Conservation (phyloP, 2,888 invertebrate genomes). For the Tineola bisselliella region DNA sequence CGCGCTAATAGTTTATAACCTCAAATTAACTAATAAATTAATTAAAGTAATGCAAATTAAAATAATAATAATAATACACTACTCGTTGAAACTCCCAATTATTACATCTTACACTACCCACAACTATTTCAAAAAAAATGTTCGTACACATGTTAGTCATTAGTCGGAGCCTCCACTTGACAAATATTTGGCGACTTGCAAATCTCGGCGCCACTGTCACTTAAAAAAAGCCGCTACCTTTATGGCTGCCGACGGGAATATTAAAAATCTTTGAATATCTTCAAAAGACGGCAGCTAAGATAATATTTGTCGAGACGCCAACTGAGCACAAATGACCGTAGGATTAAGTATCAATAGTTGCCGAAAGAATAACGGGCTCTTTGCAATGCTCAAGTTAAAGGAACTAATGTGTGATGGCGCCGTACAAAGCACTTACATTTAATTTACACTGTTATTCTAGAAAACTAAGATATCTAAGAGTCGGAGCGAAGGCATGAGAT, state of each 20-base stretch:
- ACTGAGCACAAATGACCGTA: constrained; percentile 62
- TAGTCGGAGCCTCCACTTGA: constrained; percentile 40
- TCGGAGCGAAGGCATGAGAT: too few relatives aligned
- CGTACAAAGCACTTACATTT: too few relatives aligned
- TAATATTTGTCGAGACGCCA: constrained; percentile 53
- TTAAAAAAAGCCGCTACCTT: constrained; percentile 34
- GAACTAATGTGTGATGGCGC: neutral
- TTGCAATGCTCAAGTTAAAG: neutral
- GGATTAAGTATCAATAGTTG: constrained; percentile 42
- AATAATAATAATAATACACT: too few relatives aligned
- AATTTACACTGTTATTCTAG: too few relatives aligned
- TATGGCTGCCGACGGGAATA: constrained; percentile 16
- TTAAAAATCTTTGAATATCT: neutral
- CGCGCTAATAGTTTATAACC: too few relatives aligned
- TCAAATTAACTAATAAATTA: too few relatives aligned
- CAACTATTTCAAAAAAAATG: constrained; percentile 20
- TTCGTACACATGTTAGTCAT: constrained; percentile 56
- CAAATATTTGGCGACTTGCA: constrained; percentile 59
- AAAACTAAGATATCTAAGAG: too few relatives aligned
- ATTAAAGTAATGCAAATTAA: too few relatives aligned
- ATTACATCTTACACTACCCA: neutral
- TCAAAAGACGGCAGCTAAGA: constrained; percentile 44
- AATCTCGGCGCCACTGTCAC: constrained; percentile 48
- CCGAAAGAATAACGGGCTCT: neutral
- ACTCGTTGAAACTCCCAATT: too few relatives aligned